Percentiles rank a stretch among this genome's conserved stretches.
phyloP scores from a whole-genome alignment of 2,888 invertebrate genomes.

The Caenorhabditis sp. region DNA sequence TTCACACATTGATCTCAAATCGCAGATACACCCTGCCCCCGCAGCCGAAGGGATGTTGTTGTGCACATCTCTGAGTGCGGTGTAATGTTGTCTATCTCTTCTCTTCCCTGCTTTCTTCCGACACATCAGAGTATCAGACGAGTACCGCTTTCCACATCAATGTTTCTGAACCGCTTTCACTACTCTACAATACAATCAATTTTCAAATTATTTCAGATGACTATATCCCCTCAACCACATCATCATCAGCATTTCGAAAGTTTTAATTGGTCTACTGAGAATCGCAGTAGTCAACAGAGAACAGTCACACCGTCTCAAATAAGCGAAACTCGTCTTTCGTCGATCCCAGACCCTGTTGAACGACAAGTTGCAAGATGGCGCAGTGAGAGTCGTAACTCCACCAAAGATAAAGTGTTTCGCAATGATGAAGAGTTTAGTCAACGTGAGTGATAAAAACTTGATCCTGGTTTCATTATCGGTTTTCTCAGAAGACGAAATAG shows the following conservation, averaged over 20 bases:
- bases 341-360: constrained; percentile 73
- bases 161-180: too few species aligned
- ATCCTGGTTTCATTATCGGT: too few species aligned
- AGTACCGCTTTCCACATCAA: constrained; percentile 3
- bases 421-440: constrained; percentile 70
- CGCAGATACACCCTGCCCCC: constrained; percentile 37
- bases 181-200: too few species aligned
- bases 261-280: constrained; percentile 65
- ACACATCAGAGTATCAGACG: constrained; percentile 45
- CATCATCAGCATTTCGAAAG: constrained; percentile 49
- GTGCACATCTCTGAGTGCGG: constrained; percentile 28
- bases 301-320: constrained; percentile 46
- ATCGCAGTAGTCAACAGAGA: constrained; percentile 52
- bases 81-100: constrained; percentile 24
- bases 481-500: constrained; percentile 78
- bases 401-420: constrained; percentile 65
- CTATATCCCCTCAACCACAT: constrained; percentile 51
- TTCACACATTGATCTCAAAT: constrained; percentile 10
- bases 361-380: constrained; percentile 69
- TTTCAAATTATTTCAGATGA: constrained; percentile 40
- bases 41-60: constrained; percentile 36
- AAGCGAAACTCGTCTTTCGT: constrained; percentile 37
- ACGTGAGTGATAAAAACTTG: constrained; percentile 41
- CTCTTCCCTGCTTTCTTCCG: constrained; percentile 15
- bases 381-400: constrained; percentile 67